phyloP scores from a whole-genome alignment of 2,888 invertebrate genomes.

The Idaea biselata region DNA sequence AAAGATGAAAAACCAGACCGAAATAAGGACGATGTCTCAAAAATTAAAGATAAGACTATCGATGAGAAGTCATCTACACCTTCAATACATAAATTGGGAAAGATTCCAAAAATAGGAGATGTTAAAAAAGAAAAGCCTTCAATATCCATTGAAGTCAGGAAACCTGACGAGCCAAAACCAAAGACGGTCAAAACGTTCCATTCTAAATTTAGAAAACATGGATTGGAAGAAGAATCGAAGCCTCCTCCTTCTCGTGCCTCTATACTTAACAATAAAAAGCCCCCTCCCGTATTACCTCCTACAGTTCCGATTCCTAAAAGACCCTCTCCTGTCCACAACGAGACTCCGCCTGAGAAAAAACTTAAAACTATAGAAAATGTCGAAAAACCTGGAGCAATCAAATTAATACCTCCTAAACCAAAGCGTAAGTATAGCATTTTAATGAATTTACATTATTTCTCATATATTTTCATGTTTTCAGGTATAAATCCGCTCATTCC shows the following conservation, averaged over 20 bases:
- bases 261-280: constrained; percentile 79
- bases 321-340: constrained; percentile 73
- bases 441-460: constrained; percentile 38
- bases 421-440: constrained; percentile 89
- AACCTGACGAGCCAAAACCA: constrained; percentile 86
- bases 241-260: constrained; percentile 90
- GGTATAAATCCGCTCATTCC: constrained; percentile 46
- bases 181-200: constrained; percentile 96
- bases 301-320: constrained; percentile 68
- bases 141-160: constrained; percentile 90
- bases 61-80: constrained; percentile 84
- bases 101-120: constrained; percentile 87
- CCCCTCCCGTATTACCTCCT: constrained; percentile 69
- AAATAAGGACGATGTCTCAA: constrained; percentile 46
- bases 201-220: constrained; percentile 95
- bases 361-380: constrained; percentile 82
- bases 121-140: constrained; percentile 85
- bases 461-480: constrained; percentile 69
- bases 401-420: constrained; percentile 92
- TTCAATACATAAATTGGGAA: constrained; percentile 86
- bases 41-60: constrained; percentile 80
- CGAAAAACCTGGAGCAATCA: constrained; percentile 90
- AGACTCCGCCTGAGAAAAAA: constrained; percentile 88
- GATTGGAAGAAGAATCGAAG: constrained; percentile 91
- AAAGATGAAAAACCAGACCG: constrained; percentile 42